Base-by-base conservation (phyloP, 35 echinoderm and acorn worm species). In the Ptychodera flava region DNA sequence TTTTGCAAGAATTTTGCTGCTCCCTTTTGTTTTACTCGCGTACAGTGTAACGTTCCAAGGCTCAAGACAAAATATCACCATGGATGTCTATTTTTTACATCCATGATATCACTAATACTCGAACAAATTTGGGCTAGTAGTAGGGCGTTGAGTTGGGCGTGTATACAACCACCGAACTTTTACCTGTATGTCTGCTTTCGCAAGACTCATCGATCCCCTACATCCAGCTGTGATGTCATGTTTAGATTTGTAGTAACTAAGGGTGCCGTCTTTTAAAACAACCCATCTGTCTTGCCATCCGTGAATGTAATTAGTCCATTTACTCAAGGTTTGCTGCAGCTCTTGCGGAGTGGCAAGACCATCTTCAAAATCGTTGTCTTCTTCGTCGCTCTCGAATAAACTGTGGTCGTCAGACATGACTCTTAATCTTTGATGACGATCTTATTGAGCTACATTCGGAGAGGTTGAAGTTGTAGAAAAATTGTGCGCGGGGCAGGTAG, bases 241-340 rank as follows among this genome's bases (percentile, higher is more conserved):
- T 35, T 85, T 88, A 31, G 92, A 91, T 78, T 94, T 94, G 76
- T 91, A 97, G 84, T 97, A 97, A 31, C 89, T 90, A 31, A 97
- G 77, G 1, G 95, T 97, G 34, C 95, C 95, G 78, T 94, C 88
- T 38, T 85, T 91, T n/a, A 97, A 87, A 38, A 93, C 90, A 35
- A 97, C 89, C 95, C 95, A 97, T 79, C 95, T 78, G 77, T 97
- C 92, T 76, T 97, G 95, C 95, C 95, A 97, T n/a, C 95, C 95
- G 32, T 97, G 95, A 31, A 97, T 86, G 79, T 97, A 97, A 79
- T 97, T 97, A n/a, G 95, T 97, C 95, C 95, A 97, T 86, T 97
- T 97, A 80, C 92, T 94, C 16, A 97, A 83, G 38, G 90, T 94
- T 30, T 94, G 90, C 88, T 97, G 92, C 28, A 94, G 85, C 87